Base-by-base conservation (phyloP, 2,888 invertebrate genomes). In the Perdita meconis region DNA sequence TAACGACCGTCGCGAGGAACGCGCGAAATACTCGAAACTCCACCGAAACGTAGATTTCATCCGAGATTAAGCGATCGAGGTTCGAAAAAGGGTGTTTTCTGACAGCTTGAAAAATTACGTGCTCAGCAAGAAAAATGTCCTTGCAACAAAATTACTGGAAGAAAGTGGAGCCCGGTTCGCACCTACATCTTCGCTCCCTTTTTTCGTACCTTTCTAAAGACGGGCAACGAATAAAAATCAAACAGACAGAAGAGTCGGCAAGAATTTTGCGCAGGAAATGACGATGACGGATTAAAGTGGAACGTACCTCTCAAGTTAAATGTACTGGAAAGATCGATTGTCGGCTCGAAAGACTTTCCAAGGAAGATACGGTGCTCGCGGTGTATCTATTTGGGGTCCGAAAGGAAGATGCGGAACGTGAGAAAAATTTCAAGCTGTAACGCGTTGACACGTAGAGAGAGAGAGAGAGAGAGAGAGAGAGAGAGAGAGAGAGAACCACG, bases 401-500 rank as follows among this genome's bases (percentile, higher is more conserved):
- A 61, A 57, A 65, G 56, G 40, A 61, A 51, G 51, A 80, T 63
- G 57, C 55, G 63, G 82, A 56, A 72, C 83, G 83, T 79, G 81
- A 68, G 81, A 81, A 79, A 81, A 81, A 75, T 63, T 51, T 50
- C 30, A n/a, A 60, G 57, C 65, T 53, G 65, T 51, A 51, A 61
- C 42, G 57, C 72, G 75, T 71, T 69, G 75, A 78, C 76, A 64
- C 71, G 73, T 53, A 64, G 76, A 84, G 69, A 70, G n/a, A n/a
- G n/a, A n/a, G n/a, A n/a, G n/a, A n/a, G n/a, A n/a, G n/a, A n/a
- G n/a, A n/a, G n/a, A n/a, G n/a, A n/a, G n/a, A n/a, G n/a, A n/a
- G n/a, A n/a, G n/a, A n/a, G n/a, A n/a, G n/a, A n/a, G n/a, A n/a
- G 72, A 83, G 80, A 57, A 77, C 68, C 74, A 42, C 73, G 74